Conservation (phyloP, 2,797 vertebrate species). For the Ibycter americanus region DNA sequence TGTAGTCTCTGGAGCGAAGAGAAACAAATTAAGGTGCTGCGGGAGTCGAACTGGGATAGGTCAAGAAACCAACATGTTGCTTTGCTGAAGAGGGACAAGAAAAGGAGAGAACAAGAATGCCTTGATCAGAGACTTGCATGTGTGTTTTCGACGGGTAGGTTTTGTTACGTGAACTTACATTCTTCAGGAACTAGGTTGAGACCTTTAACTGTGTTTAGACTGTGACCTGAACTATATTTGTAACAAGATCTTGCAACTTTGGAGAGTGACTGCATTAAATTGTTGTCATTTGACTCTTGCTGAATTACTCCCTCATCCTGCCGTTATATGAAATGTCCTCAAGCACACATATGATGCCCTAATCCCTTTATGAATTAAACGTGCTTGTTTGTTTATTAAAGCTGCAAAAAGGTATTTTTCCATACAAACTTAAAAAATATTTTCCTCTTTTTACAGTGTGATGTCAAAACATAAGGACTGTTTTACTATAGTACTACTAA, state of each 20-base stretch:
- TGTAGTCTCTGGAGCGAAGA: not conserved
- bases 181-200: constrained; percentile 14
- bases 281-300: not conserved
- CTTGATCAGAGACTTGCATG: not conserved
- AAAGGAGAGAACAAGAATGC: not conserved
- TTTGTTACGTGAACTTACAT: constrained; percentile 19
- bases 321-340: not conserved
- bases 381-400: not conserved
- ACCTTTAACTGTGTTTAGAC: constrained; percentile 3
- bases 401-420: not conserved
- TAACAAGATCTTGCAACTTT: not conserved
- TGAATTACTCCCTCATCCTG: not conserved
- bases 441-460: not conserved
- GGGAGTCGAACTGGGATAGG: not conserved
- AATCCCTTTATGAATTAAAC: not conserved
- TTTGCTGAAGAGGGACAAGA: not conserved
- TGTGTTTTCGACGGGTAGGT: not conserved
- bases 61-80: not conserved
- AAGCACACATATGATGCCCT: not conserved
- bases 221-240: not conserved
- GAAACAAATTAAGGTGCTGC: not conserved
- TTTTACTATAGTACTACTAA: not conserved
- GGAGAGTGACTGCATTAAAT: not conserved
- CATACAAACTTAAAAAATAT: not conserved
- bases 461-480: not conserved